Evolutionary conservation across 2,888 invertebrate species (phyloP).

Genomic region (Harmothoe impar): DNA sequence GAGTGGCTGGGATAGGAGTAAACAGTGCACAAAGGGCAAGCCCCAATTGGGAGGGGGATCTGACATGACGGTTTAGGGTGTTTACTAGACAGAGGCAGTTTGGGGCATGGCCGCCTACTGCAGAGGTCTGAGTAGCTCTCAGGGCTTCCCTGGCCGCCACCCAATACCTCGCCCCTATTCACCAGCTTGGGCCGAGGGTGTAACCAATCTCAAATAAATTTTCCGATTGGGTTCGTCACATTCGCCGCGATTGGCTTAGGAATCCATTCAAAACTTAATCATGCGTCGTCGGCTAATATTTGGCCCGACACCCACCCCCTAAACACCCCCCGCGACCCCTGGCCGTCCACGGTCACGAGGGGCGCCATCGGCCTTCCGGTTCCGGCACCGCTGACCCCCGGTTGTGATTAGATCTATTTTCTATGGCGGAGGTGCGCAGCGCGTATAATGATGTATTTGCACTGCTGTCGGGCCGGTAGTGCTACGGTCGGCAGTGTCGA

Average conservation of each 20-base stretch:
- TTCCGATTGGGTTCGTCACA: constrained; percentile 47
- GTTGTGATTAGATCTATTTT: constrained; percentile 45
- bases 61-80: not conserved
- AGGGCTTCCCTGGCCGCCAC: not conserved
- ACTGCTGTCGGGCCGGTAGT: constrained; percentile 27
- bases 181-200: not conserved
- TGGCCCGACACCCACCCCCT: not conserved
- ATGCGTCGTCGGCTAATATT: constrained; percentile 42
- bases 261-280: constrained; percentile 58
- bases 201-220: constrained; percentile 55
- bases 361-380: constrained; percentile 18
- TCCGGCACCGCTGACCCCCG: constrained; percentile 36
- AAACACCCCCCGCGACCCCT: not conserved
- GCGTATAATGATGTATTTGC: constrained; percentile 47
- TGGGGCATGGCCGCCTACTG: not conserved
- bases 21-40: not conserved
- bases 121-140: not conserved
- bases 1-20: not conserved
- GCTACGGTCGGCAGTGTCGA: not conserved
- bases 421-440: constrained; percentile 16
- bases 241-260: constrained; percentile 55
- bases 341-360: not conserved
- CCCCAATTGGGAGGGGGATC: not conserved
- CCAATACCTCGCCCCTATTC: not conserved
- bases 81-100: no score